phyloP scores from a whole-genome alignment of 2,797 vertebrate genomes.

The Lophura swinhoii region DNA sequence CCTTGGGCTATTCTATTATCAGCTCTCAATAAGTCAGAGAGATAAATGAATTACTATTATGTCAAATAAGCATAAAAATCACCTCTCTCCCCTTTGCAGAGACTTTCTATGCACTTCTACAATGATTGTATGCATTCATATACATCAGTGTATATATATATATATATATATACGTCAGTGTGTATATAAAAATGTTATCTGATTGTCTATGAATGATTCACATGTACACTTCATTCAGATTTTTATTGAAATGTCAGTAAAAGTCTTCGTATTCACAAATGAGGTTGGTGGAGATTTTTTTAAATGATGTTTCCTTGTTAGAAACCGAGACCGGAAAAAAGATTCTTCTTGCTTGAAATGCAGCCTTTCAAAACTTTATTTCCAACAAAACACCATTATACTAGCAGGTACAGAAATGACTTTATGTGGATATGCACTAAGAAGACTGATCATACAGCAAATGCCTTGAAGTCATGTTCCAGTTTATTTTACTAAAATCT shows the following conservation, averaged over 20 bases:
- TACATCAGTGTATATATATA: too few relatives aligned
- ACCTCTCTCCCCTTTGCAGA: constrained; percentile 13
- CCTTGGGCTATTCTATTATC: constrained; percentile 69
- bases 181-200: neutral
- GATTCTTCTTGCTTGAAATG: neutral
- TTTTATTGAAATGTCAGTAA: neutral
- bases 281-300: neutral
- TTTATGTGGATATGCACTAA: neutral
- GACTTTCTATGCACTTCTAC: neutral
- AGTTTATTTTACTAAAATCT: neutral
- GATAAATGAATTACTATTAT: constrained; percentile 70
- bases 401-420: neutral
- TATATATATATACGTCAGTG: neutral
- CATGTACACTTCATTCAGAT: neutral
- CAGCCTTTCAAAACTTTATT: neutral
- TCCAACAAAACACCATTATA: neutral
- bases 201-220: neutral
- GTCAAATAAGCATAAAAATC: constrained; percentile 70
- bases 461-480: neutral
- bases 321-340: neutral
- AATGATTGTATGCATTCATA: neutral
- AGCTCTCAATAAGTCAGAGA: constrained; percentile 64
- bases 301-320: neutral
- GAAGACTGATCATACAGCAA: neutral
- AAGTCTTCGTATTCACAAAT: neutral